phyloP scores from a whole-genome alignment of 2,888 invertebrate genomes.

The Phragmatobia fuliginosa region DNA sequence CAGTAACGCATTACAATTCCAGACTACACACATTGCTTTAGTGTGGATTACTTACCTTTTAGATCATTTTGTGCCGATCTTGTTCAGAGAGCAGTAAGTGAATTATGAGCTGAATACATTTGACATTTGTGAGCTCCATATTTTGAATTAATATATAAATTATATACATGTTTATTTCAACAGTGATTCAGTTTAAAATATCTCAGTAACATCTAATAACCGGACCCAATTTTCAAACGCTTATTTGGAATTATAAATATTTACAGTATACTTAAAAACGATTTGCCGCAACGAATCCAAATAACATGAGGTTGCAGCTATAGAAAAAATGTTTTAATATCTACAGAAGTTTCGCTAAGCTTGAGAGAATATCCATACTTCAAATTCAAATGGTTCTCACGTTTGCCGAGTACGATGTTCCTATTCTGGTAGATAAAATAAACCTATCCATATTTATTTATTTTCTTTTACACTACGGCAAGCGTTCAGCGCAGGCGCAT shows the following conservation, averaged over 20 bases:
- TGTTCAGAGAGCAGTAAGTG: slow-evolving; percentile 29
- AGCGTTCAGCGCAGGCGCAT: slow-evolving; percentile 59
- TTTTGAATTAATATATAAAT: slow-evolving; percentile 42
- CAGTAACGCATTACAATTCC: slow-evolving; percentile 63
- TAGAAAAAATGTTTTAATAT: slow-evolving; percentile 29
- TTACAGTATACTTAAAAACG: slow-evolving; percentile 45
- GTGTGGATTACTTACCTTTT: slow-evolving; percentile 63
- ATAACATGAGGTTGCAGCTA: slow-evolving; percentile 32
- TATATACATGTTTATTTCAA: slow-evolving; percentile 23
- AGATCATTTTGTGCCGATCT: slow-evolving; percentile 61
- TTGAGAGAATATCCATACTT: slow-evolving; percentile 30
- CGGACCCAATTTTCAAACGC: slow-evolving; percentile 27
- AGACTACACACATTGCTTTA: slow-evolving; percentile 63
- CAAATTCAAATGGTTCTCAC: slow-evolving; percentile 37
- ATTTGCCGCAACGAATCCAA: slow-evolving; percentile 42
- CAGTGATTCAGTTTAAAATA: slow-evolving; percentile 43
- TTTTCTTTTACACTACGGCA: slow-evolving; percentile 61
- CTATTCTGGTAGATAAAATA: slow-evolving; percentile 56
- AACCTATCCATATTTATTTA: slow-evolving; percentile 59
- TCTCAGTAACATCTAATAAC: slow-evolving; percentile 17
- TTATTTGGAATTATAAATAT: slow-evolving; percentile 43
- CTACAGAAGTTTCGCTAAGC: slow-evolving; percentile 26
- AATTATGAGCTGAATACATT: slow-evolving; percentile 41
- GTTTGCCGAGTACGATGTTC: slow-evolving; percentile 35
- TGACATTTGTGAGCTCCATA: slow-evolving; percentile 39